Percentiles rank a stretch among this genome's conserved stretches.
These are phyloP conservation scores for Tanaodytes sp. DNA, from an alignment of 2,888 invertebrate species.

Conservation along the genomic window DNA sequence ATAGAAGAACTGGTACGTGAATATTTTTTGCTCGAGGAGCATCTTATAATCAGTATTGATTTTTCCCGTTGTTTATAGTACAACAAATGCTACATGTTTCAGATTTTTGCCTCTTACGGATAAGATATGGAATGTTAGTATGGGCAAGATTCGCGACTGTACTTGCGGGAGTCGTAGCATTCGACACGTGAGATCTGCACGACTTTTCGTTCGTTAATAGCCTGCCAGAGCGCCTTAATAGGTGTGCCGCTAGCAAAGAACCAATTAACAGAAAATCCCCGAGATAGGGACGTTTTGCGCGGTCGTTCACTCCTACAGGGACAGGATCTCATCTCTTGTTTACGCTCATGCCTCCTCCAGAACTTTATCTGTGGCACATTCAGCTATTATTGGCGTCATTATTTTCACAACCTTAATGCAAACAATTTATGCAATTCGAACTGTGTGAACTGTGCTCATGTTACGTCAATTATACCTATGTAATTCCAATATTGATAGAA, in stretches of 20 bases:
- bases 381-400: constrained; percentile 42
- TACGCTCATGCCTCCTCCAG: constrained; percentile 56
- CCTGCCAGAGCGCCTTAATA: constrained; percentile 59
- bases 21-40: constrained; percentile 7
- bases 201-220: constrained; percentile 61
- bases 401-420: constrained; percentile 21
- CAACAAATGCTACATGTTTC: constrained; percentile 25
- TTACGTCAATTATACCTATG: too few relatives aligned
- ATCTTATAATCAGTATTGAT: constrained; percentile 32
- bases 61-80: constrained; percentile 34
- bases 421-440: constrained; percentile 13
- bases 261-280: constrained; percentile 64
- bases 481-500: too few relatives aligned
- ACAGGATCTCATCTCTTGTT: constrained; percentile 62
- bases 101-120: constrained; percentile 40
- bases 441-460: not conserved
- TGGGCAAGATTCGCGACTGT: constrained; percentile 44
- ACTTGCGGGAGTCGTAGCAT: constrained; percentile 43
- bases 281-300: constrained; percentile 58
- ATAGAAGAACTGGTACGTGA: constrained; percentile 7
- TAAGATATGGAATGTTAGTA: constrained; percentile 47
- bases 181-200: constrained; percentile 55
- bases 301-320: constrained; percentile 56
- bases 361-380: constrained; percentile 58
- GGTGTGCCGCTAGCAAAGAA: constrained; percentile 61